phyloP scores from a whole-genome alignment of 2,113 vertebrate genomes.

The Myotis lucifugus region DNA sequence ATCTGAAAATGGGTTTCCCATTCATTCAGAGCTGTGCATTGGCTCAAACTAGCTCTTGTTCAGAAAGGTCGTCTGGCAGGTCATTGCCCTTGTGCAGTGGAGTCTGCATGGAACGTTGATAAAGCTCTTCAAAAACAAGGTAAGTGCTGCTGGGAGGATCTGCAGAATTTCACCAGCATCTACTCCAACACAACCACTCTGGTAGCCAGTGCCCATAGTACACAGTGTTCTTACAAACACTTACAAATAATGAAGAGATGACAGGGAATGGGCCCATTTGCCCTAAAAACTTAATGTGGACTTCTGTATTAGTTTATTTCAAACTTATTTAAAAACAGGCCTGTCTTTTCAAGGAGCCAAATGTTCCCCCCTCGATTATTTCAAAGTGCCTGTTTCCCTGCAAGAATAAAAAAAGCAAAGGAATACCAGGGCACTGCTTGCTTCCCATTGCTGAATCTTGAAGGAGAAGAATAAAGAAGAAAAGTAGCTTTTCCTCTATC shows the following conservation, averaged over 20 bases:
- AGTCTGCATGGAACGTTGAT: neutral
- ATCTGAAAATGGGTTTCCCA: slow-evolving; percentile 77
- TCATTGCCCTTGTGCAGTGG: neutral
- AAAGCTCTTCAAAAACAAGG: neutral
- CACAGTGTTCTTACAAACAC: slow-evolving; percentile 74
- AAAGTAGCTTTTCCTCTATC: neutral
- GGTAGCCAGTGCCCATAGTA: slow-evolving; percentile 40
- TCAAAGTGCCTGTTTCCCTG: slow-evolving; percentile 73
- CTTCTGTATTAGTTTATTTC: slow-evolving; percentile 80
- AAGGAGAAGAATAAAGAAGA: neutral
- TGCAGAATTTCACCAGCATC: neutral
- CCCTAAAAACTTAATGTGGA: slow-evolving; percentile 75
- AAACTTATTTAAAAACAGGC: slow-evolving; percentile 82
- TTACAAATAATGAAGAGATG: slow-evolving; percentile 75
- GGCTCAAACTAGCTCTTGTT: slow-evolving; percentile 74
- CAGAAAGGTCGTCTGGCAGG: slow-evolving; percentile 31
- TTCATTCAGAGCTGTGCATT: slow-evolving; percentile 61
- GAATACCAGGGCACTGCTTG: slow-evolving; percentile 58
- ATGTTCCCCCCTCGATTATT: slow-evolving; percentile 58
- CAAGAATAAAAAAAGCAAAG: slow-evolving; percentile 76
- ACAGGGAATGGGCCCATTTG: slow-evolving; percentile 82
- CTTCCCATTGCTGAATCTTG: slow-evolving; percentile 33
- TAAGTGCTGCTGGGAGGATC: neutral
- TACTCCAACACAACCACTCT: slow-evolving; percentile 16
- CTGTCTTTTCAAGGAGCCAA: slow-evolving; percentile 81